Evolutionary conservation across 2,888 invertebrate genomes (phyloP).

Genomic region (Pimpla rufipes): DNA sequence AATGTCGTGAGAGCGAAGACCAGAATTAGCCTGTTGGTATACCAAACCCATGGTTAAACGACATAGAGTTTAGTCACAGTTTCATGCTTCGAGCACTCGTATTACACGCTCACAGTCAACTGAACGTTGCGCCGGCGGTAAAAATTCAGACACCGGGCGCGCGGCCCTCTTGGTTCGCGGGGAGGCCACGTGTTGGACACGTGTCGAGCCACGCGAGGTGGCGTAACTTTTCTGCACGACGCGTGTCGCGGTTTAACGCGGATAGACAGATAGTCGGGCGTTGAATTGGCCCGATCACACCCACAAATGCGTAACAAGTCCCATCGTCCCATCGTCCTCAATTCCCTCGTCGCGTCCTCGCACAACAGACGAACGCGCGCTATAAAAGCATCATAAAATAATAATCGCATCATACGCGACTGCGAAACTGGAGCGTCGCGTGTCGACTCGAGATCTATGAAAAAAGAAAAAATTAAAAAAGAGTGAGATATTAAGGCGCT

Average conservation of each 20-base stretch:
- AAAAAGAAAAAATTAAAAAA: slow-evolving; percentile 19
- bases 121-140: slow-evolving; percentile 50
- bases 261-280: slow-evolving; percentile 60
- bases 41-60: neutral
- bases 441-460: slow-evolving; percentile 73
- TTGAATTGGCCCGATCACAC: slow-evolving; percentile 51
- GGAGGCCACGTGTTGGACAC: slow-evolving; percentile 79
- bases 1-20: neutral
- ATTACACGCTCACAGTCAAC: slow-evolving; percentile 71
- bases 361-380: slow-evolving; percentile 14
- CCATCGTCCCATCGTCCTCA: slow-evolving; percentile 35
- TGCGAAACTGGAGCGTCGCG: slow-evolving; percentile 68
- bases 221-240: slow-evolving; percentile 64
- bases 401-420: slow-evolving; percentile 70
- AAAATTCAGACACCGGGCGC: slow-evolving; percentile 48
- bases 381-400: slow-evolving; percentile 74
- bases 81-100: slow-evolving; percentile 62
- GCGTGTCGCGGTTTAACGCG: slow-evolving; percentile 63
- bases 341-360: slow-evolving; percentile 34
- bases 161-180: slow-evolving; percentile 43
- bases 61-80: slow-evolving; percentile 51
- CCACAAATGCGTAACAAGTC: slow-evolving; percentile 46
- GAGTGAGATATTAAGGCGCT: slow-evolving; percentile 10
- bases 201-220: slow-evolving; percentile 73
- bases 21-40: slow-evolving; percentile 23